phyloP scores from a whole-genome alignment of 1,140 invertebrate species.

The Nephila pilipes region DNA sequence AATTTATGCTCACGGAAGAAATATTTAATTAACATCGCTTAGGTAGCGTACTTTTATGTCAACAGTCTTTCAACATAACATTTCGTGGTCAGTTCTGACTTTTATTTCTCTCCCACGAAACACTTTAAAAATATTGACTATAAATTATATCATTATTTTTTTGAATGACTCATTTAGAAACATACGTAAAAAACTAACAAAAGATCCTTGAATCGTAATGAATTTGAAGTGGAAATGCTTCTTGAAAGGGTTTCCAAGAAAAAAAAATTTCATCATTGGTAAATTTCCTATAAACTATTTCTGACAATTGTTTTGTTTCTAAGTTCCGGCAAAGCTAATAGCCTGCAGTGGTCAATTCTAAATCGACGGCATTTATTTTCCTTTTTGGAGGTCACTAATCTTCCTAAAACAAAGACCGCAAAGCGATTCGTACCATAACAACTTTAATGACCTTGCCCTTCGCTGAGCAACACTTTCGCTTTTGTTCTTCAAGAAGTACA shows the following conservation, averaged over 20 bases:
- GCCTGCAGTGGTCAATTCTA: background rate
- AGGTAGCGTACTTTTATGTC: too few species aligned
- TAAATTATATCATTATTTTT: conserved; percentile 10
- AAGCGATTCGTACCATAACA: conserved; percentile 2
- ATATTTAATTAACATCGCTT: too few species aligned
- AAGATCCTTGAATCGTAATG: background rate
- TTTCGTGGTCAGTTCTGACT: too few species aligned
- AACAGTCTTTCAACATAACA: too few species aligned
- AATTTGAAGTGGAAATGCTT: background rate
- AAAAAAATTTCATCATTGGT: background rate
- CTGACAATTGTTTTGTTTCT: background rate
- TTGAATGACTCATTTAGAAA: background rate
- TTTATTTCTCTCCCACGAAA: background rate
- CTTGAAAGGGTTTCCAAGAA: background rate
- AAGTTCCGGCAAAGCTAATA: background rate
- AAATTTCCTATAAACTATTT: too few species aligned
- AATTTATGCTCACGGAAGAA: too few species aligned
- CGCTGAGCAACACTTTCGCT: background rate
- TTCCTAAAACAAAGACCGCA: background rate
- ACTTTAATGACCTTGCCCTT: background rate
- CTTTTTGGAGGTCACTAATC: background rate
- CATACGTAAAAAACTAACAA: background rate
- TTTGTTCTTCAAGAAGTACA: too few species aligned
- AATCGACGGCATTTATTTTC: background rate
- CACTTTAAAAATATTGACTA: background rate